Base-by-base conservation (phyloP, 2,113 vertebrate species). In the Ailurus styani region DNA sequence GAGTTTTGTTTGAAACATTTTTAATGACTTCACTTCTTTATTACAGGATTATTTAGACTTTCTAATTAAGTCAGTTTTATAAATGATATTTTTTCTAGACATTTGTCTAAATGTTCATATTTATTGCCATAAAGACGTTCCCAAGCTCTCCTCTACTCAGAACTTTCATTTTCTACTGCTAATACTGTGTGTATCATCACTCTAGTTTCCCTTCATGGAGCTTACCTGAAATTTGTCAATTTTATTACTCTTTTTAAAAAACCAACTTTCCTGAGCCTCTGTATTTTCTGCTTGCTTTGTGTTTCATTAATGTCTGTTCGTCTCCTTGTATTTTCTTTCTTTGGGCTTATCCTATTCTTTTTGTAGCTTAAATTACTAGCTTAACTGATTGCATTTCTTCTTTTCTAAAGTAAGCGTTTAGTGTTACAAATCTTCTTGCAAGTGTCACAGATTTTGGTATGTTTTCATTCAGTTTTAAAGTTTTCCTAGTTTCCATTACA, bases 1-100 rank as follows among this genome's bases (percentile, higher is more conserved):
- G 68, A 93, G 68, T 91, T 93, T 87, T 88, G 42, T 81, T 95
- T 95, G 47, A 90, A 90, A 82, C 2, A 77, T 60, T 82, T 82
- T 50, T 45, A 91, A 91, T 85, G 23, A 90, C 84, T 93, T 75
- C 18, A 42, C 45, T 81, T 94, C 50, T 83, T 88, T 55, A 34
- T 83, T 83, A 60, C 2, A 95, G 37, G 27, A 78, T 37, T 92
- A 64, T 81, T 96, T 25, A 93, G 31, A 93, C 40, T 87, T 96
- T 86, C 54, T 87, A 92, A 91, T 89, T 94, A 87, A 82, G 23
- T 88, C 79, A 50, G 15, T 83, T 92, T 82, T 94, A 55, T 54
- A 81, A 82, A 57, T 64, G 3, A 10, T 42, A 34, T 88, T 96
- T 93, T 93, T 60, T 86, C 85, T 87, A 79, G 34, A 52, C 14